Evolutionary conservation across 2,113 vertebrate species (phyloP).

Genomic region (Anguilla rostrata): DNA sequence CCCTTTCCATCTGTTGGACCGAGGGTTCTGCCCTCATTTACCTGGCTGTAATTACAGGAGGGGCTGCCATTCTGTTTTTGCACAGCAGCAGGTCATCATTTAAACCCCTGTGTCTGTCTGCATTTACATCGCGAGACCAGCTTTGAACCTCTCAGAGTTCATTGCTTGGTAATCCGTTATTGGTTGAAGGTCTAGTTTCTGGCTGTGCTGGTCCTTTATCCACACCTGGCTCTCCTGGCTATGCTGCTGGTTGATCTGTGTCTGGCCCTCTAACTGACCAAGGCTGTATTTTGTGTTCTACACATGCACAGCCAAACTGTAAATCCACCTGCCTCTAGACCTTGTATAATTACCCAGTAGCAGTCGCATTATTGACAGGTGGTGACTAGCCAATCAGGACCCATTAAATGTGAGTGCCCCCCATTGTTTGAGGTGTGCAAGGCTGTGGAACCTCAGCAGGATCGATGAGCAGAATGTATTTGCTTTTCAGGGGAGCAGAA

Average conservation of each 20-base stretch:
- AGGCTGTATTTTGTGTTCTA: too few relatives aligned
- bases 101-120: neutral
- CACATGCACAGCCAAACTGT: neutral
- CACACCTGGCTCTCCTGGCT: too few relatives aligned
- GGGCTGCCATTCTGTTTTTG: neutral
- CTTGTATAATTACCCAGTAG: neutral
- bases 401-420: neutral
- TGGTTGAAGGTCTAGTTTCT: neutral
- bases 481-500: too few relatives aligned
- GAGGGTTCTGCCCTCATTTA: too few relatives aligned
- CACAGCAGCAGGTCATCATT: neutral
- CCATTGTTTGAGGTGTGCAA: too few relatives aligned
- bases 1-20: too few relatives aligned
- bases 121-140: neutral
- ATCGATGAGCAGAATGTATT: too few relatives aligned
- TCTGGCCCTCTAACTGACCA: too few relatives aligned
- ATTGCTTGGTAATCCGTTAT: neutral
- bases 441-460: too few relatives aligned
- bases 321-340: neutral
- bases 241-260: too few relatives aligned
- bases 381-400: neutral
- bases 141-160: neutral
- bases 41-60: neutral
- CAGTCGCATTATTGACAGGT: neutral
- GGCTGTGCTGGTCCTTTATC: too few relatives aligned